Percentiles rank a stretch among this genome's conserved stretches.
Conservation (phyloP, 1,140 invertebrate species). For the Trichomalopsis sarcophagae region DNA sequence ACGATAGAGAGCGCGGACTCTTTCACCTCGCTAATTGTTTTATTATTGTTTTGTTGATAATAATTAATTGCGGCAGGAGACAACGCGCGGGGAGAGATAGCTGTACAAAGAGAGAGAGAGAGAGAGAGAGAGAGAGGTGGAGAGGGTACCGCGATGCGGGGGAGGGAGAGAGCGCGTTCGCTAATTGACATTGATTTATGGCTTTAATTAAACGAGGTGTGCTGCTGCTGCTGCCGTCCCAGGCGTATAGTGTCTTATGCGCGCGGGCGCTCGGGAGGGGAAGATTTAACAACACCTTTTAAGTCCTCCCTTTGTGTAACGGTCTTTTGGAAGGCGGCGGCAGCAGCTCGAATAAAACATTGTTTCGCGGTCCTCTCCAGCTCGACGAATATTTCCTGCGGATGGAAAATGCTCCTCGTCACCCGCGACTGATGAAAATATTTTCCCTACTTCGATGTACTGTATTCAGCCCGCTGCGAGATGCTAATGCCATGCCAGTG, state of each 20-base stretch:
- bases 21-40: slow-evolving; percentile 59
- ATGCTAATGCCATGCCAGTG: not conserved
- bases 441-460: not conserved
- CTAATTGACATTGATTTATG: slow-evolving; percentile 74
- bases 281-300: slow-evolving; percentile 67
- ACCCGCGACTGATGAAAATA: not conserved
- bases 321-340: slow-evolving; percentile 51
- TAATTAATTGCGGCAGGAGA: slow-evolving; percentile 65
- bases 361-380: not conserved
- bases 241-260: slow-evolving; percentile 65
- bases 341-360: slow-evolving; percentile 23
- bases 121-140: not conserved
- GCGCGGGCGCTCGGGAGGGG: slow-evolving; percentile 51
- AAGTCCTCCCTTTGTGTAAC: slow-evolving; percentile 56
- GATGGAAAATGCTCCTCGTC: not conserved
- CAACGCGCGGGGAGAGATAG: slow-evolving; percentile 1
- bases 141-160: not conserved
- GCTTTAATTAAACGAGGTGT: slow-evolving; percentile 72
- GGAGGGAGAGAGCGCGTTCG: not conserved
- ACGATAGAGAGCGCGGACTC: too few species aligned
- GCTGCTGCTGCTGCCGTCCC: slow-evolving; percentile 47
- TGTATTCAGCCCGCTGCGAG: too few species aligned
- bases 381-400: not conserved
- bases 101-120: slow-evolving; percentile 6
- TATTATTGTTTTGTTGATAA: slow-evolving; percentile 70